These are phyloP conservation scores for Hemicentrotus pulcherrimus DNA, from an alignment of 35 echinoderm and acorn worm genomes.

Conservation along the genomic window DNA sequence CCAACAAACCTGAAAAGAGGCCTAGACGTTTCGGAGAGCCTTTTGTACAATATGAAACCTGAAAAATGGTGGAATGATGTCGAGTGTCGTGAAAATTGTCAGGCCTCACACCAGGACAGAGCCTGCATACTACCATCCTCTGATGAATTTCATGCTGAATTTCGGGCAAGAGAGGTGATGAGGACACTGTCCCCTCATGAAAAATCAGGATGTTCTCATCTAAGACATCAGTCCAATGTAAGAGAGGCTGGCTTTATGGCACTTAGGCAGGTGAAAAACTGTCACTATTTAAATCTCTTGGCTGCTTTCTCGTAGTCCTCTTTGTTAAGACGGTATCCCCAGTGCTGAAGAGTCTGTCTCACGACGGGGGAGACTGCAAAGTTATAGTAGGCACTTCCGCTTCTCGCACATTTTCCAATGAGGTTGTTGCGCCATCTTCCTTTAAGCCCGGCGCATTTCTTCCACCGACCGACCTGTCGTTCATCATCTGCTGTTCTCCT, in stretches of 20 bases:
- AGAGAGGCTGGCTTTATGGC: background rate
- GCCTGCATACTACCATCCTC: too few relatives aligned
- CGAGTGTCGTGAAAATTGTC: too few relatives aligned
- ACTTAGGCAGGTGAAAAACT: background rate
- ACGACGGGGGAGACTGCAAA: conserved; percentile 81
- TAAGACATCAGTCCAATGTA: background rate
- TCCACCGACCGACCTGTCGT: conserved; percentile 79
- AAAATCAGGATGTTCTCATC: background rate
- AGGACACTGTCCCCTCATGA: background rate
- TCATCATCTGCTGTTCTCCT: conserved; percentile 84
- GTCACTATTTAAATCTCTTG: conserved; percentile 67
- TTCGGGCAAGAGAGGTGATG: too few relatives aligned
- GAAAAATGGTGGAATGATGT: too few relatives aligned
- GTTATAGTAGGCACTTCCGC: conserved; percentile 81
- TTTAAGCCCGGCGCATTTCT: conserved; percentile 74
- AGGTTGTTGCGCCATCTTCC: conserved; percentile 93
- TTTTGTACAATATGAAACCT: too few relatives aligned
- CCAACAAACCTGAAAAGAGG: too few relatives aligned
- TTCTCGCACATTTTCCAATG: conserved; percentile 74
- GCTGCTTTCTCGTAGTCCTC: conserved; percentile 81
- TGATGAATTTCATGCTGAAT: too few relatives aligned
- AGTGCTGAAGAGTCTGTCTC: conserved; percentile 84
- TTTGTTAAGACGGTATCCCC: conserved; percentile 79
- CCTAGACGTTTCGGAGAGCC: too few relatives aligned
- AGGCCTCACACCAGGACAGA: too few relatives aligned